A percentile compares a stretch with the other conserved stretches of the same genome.
Evolutionary conservation across 2,888 invertebrate genomes (phyloP).

Genomic region (Onchidella celtica): DNA sequence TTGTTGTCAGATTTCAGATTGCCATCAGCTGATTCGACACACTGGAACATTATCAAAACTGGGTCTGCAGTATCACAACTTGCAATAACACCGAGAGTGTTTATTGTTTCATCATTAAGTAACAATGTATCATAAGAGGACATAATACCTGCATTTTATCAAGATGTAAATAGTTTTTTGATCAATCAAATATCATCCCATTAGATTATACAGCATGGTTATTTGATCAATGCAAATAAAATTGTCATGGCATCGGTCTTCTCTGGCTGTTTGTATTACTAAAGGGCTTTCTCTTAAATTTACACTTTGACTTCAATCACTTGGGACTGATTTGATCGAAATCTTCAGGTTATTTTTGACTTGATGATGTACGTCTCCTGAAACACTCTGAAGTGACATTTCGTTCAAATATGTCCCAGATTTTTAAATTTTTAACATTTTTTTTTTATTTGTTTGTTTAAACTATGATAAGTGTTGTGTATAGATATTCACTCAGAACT

Average conservation of each 20-base stretch:
- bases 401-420: background rate
- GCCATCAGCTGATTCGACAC: too few species aligned
- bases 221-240: background rate
- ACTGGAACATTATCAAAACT: too few species aligned
- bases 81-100: too few species aligned
- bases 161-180: background rate
- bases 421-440: too few species aligned
- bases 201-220: background rate
- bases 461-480: background rate
- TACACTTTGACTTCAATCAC: constrained; percentile 24
- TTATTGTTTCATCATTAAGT: too few species aligned
- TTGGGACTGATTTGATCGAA: background rate
- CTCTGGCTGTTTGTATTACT: constrained; percentile 19
- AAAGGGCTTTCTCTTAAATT: constrained; percentile 45
- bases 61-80: too few species aligned
- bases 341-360: background rate
- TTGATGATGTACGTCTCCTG: background rate
- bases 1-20: too few species aligned
- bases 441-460: too few species aligned
- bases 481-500: constrained; percentile 11
- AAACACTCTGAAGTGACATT: background rate
- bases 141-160: background rate
- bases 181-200: constrained; percentile 11
- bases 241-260: background rate
- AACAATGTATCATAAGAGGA: too few species aligned